Percentiles rank a stretch among this genome's conserved stretches.
Conservation (phyloP, 2,113 vertebrate species). For the Lathamus discolor region DNA sequence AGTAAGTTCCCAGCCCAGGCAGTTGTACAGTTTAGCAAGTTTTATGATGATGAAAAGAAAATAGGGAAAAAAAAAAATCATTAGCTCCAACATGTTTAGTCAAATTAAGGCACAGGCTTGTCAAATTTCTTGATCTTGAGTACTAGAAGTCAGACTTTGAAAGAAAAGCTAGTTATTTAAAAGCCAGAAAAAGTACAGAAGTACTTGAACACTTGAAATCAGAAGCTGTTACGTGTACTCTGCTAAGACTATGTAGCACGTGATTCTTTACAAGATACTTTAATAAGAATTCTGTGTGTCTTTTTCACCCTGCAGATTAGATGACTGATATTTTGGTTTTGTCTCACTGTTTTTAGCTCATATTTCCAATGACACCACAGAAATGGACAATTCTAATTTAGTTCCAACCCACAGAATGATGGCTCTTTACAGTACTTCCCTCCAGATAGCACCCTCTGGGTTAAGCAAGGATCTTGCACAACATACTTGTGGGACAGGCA, state of each 20-base stretch:
- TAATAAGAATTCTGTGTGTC: neutral
- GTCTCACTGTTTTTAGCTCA: neutral
- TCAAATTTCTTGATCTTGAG: neutral
- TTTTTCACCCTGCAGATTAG: neutral
- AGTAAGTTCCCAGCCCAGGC: neutral
- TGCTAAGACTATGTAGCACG: neutral
- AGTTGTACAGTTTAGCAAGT: neutral
- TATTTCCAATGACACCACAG: neutral
- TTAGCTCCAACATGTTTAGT: conserved; percentile 8
- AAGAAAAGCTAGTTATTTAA: neutral
- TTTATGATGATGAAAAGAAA: neutral
- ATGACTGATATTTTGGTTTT: neutral
- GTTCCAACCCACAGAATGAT: neutral
- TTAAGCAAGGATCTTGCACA: fast-evolving
- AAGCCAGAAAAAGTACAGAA: neutral
- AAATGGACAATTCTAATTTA: neutral
- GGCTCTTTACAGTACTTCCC: neutral
- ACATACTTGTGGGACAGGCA: fast-evolving
- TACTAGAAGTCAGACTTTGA: neutral
- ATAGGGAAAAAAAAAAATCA: neutral
- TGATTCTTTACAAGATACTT: neutral
- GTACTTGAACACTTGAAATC: neutral
- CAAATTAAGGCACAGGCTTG: conserved; percentile 21
- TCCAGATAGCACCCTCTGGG: neutral
- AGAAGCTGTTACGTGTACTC: neutral